Conservation (phyloP, 2,888 invertebrate genomes). For the Perizoma flavofasciatum region DNA sequence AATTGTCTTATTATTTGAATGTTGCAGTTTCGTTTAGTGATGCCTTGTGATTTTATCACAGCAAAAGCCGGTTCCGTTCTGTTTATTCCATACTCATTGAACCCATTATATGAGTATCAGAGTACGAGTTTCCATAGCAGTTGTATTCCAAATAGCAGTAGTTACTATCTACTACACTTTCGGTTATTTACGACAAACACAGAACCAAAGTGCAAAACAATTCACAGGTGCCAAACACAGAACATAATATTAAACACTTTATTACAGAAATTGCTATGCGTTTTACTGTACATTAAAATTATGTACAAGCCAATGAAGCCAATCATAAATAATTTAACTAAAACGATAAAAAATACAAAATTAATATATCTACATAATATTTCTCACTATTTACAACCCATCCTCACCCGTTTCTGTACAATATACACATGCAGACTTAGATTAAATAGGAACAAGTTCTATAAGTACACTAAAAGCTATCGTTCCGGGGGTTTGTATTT, state of each 20-base stretch:
- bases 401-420: constrained; percentile 50
- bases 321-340: constrained; percentile 65
- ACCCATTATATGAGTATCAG: no score
- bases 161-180: background rate
- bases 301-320: constrained; percentile 67
- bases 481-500: constrained; percentile 55
- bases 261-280: constrained; percentile 52
- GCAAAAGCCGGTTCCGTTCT: background rate
- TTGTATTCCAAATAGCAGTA: constrained; percentile 6
- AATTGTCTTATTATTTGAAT: background rate
- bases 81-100: no score
- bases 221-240: constrained; percentile 45
- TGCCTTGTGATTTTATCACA: background rate
- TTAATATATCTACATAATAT: constrained; percentile 36
- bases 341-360: constrained; percentile 44
- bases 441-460: constrained; percentile 68
- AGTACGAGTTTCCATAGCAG: background rate
- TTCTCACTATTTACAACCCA: constrained; percentile 58
- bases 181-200: constrained; percentile 20
- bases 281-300: constrained; percentile 53
- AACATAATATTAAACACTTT: constrained; percentile 45
- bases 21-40: background rate
- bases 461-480: constrained; percentile 34
- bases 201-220: constrained; percentile 29
- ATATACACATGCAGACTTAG: constrained; percentile 64